Base-by-base conservation (phyloP, 2,888 invertebrate species). In the Rhagonycha fulva region DNA sequence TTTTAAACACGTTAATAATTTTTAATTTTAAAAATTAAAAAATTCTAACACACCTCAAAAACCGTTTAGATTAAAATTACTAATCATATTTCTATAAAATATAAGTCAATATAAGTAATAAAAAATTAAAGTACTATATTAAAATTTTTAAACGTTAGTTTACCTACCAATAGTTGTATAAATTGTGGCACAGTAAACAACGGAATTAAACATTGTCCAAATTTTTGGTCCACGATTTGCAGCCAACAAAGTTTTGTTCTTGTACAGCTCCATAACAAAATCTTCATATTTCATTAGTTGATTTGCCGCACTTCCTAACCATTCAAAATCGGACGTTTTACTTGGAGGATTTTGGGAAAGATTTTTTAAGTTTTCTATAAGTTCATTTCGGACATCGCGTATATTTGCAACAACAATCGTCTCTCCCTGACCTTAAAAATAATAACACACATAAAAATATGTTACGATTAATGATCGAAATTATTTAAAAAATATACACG, bases 141-240 rank as follows among this genome's bases (percentile, higher is more conserved):
- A 4, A 32, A 32, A 4, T 12, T n/a, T 12, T 32, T 32, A 32
- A 47, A 7, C 5, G 7, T 47, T n/a, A 47, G n/a, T 47, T 63
- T 26, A 87, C 92, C 91, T 84, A 96, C 96, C 96, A 84, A 96
- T 96, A 11, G 96, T 96, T 11, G 96, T 96, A 83, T 94, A 96
- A 84, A 96, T 94, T 24, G 96, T 96, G 62, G 95, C 94, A 81
- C 96, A 94, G 83, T 94, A 96, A 83, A 96, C 96, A 87, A 96
- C 92, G 0, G 96, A 91, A 85, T 96, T 95, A 94, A 94, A 95
- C 85, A 96, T 95, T 0, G 93, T 91, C 96, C 96, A 96, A 0
- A 91, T 90, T 80, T 89, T 91, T 19, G 87, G 86, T 4, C 87
- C 88, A 61, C 90, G 79, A 80, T 86, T 86, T 4, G 83, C 82